Evolutionary conservation across 35 echinoderm and acorn worm species (phyloP).

Genomic region (Diadema setosum): DNA sequence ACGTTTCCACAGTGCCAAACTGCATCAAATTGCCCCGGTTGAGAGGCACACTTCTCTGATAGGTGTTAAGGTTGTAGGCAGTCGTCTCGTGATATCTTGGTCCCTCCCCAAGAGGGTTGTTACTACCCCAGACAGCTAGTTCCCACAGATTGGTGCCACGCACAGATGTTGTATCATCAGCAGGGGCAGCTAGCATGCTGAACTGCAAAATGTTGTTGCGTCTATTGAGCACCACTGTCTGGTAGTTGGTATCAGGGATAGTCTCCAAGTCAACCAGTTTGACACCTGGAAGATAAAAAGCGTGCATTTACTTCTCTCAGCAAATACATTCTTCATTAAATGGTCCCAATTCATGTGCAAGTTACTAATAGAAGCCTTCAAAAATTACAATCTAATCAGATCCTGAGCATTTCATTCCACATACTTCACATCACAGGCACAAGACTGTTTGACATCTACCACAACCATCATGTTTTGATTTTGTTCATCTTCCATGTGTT

Average conservation of each 20-base stretch:
- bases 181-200: constrained; percentile 32
- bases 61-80: constrained; percentile 17
- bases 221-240: constrained; percentile 7
- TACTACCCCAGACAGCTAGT: constrained; percentile 61
- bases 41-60: constrained; percentile 7
- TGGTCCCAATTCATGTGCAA: neutral
- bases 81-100: constrained; percentile 11
- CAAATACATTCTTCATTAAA: neutral
- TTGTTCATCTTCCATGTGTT: too few relatives aligned
- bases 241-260: constrained; percentile 18
- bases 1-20: constrained; percentile 59
- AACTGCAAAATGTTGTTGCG: constrained; percentile 28
- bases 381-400: too few relatives aligned
- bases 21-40: neutral
- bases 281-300: constrained; percentile 41
- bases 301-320: too few relatives aligned
- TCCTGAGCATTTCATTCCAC: too few relatives aligned
- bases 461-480: too few relatives aligned
- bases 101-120: constrained; percentile 49
- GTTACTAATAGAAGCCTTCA: too few relatives aligned
- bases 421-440: too few relatives aligned
- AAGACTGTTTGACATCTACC: too few relatives aligned
- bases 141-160: constrained; percentile 68
- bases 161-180: constrained; percentile 22
- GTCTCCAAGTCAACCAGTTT: constrained; percentile 58